These are phyloP conservation scores for Danionella dracula DNA, from an alignment of 2,797 vertebrate species.

Conservation along the genomic window DNA sequence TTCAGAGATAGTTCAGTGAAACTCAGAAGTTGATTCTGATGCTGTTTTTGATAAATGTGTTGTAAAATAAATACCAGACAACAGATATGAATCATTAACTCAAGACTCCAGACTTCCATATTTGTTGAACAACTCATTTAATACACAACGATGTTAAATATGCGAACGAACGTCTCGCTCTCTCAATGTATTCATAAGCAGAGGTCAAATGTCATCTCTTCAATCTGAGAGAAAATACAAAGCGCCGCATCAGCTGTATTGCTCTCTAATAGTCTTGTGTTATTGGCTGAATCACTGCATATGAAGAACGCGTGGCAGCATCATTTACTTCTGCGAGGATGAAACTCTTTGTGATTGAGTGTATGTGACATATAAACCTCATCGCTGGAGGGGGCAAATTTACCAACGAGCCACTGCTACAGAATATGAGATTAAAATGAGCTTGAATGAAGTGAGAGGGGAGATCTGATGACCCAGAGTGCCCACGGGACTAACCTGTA, in stretches of 20 bases:
- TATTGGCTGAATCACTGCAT: not conserved
- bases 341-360: constrained; percentile 5
- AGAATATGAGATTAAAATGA: not conserved
- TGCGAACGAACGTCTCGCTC: not conserved
- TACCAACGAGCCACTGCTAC: not conserved
- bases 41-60: no score
- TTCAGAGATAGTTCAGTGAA: no score
- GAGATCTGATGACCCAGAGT: not conserved
- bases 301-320: not conserved
- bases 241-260: not conserved
- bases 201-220: not conserved
- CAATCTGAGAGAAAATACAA: not conserved
- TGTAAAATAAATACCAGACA: no score
- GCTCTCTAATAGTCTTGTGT: not conserved
- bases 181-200: not conserved
- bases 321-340: not conserved
- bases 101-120: no score
- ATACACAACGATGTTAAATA: not conserved
- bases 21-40: no score
- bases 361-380: constrained; percentile 22
- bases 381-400: not conserved
- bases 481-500: not conserved
- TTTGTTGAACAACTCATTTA: not conserved
- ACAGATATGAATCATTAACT: no score
- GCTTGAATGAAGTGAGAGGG: not conserved